phyloP scores from a whole-genome alignment of 2,888 invertebrate species.

The Kryphioiulus occultus region DNA sequence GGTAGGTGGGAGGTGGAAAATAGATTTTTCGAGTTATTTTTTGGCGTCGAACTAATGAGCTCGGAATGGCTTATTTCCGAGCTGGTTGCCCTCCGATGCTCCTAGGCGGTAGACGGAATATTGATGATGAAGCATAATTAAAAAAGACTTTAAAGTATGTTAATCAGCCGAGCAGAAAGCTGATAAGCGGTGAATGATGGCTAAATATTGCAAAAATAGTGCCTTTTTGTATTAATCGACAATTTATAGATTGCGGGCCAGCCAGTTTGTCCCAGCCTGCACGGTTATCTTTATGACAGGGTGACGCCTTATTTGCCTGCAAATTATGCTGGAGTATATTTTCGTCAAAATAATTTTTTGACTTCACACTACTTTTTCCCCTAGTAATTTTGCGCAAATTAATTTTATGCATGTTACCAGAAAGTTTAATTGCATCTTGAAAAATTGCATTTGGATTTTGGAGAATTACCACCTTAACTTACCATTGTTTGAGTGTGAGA shows the following conservation, averaged over 20 bases:
- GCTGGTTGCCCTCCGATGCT: not conserved
- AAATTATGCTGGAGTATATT: not conserved
- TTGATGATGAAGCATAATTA: constrained; percentile 40
- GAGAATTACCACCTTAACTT: no score
- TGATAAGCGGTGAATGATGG: constrained; percentile 46
- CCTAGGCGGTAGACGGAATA: not conserved
- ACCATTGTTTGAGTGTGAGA: not conserved
- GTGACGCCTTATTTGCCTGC: not conserved
- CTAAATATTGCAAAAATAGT: constrained; percentile 41
- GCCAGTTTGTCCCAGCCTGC: not conserved
- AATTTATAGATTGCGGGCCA: constrained; percentile 5
- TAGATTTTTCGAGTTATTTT: constrained; percentile 13
- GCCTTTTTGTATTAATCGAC: constrained; percentile 39
- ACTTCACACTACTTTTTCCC: no score
- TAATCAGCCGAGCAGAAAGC: constrained; percentile 39
- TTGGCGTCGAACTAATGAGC: not conserved
- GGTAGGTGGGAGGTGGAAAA: not conserved
- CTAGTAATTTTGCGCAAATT: not conserved
- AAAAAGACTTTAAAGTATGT: constrained; percentile 42
- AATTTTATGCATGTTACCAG: not conserved
- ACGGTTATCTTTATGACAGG: constrained; percentile 10
- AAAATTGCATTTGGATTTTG: no score
- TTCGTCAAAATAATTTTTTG: no score
- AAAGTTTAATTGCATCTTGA: not conserved
- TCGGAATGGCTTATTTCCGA: constrained; percentile 29